These are phyloP conservation scores for Tenodera sinensis DNA, from an alignment of 2,888 invertebrate genomes.

Conservation along the genomic window DNA sequence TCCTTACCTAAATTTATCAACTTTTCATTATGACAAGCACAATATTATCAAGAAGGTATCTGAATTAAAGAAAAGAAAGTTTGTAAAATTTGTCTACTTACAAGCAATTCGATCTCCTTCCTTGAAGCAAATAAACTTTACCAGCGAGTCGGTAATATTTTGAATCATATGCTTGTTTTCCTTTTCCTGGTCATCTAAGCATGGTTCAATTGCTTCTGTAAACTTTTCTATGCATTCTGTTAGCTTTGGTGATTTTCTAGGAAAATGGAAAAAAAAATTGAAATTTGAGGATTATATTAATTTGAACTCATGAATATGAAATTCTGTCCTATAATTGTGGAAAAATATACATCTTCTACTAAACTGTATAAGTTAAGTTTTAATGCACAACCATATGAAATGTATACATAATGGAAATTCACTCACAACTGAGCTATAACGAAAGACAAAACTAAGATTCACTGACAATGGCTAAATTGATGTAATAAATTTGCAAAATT, in stretches of 20 bases:
- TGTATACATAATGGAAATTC: too few relatives aligned
- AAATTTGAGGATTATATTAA: neutral
- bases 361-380: too few relatives aligned
- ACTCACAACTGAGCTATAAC: too few relatives aligned
- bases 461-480: too few relatives aligned
- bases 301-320: neutral
- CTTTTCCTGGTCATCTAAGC: constrained; percentile 60
- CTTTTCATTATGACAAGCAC: too few relatives aligned
- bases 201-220: constrained; percentile 55
- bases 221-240: constrained; percentile 60
- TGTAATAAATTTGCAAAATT: too few relatives aligned
- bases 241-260: constrained; percentile 55
- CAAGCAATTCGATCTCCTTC: constrained; percentile 79
- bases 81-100: constrained; percentile 45
- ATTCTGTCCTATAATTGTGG: too few relatives aligned
- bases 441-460: too few relatives aligned
- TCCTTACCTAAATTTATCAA: too few relatives aligned
- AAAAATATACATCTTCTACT: too few relatives aligned
- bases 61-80: neutral
- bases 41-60: neutral
- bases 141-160: constrained; percentile 65
- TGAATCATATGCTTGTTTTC: constrained; percentile 58
- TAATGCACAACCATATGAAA: too few relatives aligned
- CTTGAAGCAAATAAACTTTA: constrained; percentile 72
- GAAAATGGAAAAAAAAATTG: neutral